Conservation (phyloP, 2,888 invertebrate species). For the Caenorhabditis doughertyi region DNA sequence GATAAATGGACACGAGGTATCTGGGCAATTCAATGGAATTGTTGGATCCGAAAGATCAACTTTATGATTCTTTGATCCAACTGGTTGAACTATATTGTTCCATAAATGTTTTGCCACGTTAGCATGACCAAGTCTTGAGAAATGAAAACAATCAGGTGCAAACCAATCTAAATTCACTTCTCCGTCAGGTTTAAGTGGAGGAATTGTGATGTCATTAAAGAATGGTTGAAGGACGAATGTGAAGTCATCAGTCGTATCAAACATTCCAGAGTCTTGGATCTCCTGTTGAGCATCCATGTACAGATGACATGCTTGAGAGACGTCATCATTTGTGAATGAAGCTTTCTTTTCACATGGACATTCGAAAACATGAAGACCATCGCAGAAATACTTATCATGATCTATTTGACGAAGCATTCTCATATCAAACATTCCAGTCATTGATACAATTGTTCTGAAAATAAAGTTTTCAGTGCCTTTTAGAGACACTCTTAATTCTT, state of each 20-base stretch:
- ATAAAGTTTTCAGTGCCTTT: background rate
- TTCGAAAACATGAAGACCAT: constrained; percentile 61
- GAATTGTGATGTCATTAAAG: constrained; percentile 65
- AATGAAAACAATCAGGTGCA: constrained; percentile 45
- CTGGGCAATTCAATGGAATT: constrained; percentile 35
- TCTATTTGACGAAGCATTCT: constrained; percentile 72
- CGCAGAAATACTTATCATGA: constrained; percentile 68
- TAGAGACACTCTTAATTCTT: background rate
- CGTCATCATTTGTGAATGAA: constrained; percentile 14
- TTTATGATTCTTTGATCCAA: constrained; percentile 13
- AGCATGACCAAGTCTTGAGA: constrained; percentile 40
- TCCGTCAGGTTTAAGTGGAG: constrained; percentile 56
- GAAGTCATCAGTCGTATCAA: constrained; percentile 74
- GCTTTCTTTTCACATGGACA: constrained; percentile 17
- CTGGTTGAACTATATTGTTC: constrained; percentile 42
- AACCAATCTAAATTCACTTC: constrained; percentile 29
- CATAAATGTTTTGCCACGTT: constrained; percentile 40
- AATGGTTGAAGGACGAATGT: constrained; percentile 75
- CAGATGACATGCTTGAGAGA: constrained; percentile 15
- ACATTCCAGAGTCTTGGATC: constrained; percentile 62
- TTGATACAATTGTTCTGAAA: constrained; percentile 68
- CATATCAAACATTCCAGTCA: constrained; percentile 73
- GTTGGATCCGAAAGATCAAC: constrained; percentile 29
- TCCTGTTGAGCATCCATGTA: constrained; percentile 54
- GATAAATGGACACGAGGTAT: constrained; percentile 16